Base-by-base conservation (phyloP, 2,888 invertebrate genomes). In the Caenorhabditis macrosperma region DNA sequence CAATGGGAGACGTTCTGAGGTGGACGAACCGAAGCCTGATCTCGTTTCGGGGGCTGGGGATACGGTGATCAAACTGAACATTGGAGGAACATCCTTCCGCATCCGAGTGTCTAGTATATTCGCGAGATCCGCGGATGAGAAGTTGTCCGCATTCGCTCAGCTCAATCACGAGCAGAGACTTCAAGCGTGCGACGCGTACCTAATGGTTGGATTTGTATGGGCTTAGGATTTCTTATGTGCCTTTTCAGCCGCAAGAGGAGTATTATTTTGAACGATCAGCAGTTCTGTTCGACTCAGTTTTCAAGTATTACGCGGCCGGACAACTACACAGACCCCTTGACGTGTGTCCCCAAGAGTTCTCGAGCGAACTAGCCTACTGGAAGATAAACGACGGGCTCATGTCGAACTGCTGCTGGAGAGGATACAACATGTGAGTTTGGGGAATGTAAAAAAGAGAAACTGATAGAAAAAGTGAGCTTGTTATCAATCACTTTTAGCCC, bases 201-300 rank as follows among this genome's bases (percentile, higher is more conserved):
- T 86, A 1, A 30, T 76, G 71, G 86, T 85, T n/a, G 59, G 79
- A 68, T 17, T 9, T 24, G 3, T 20, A 28, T n/a, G 5, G 15
- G 28, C 48, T n/a, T 44, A 9, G 24, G 17, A 50, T 41, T 50
- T 41, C 44, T 1, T n/a, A 33, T 41, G 44, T 38, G 17, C 17
- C 15, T 3, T 74, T 74, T 41, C 60, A 89, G 85, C 82, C 79
- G 41, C 81, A 82, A n/a, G 84, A 85, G 48, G 90, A 89, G 66
- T 90, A 89, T 75, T 90, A 86, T 76, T 90, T 90, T 67, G 90
- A 90, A 71, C 72, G 90, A 17, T 86, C 90, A 7, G 84, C 86
- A 9, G 69, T 84, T 3, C 78, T 90, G 15, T 90, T 90, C 66
- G 88, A 88, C 28, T 74, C 84, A 0, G 75, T 90, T 20, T 89